Percentiles rank a stretch among this genome's conserved stretches.
These are phyloP conservation scores for Camelus bactrianus DNA, from an alignment of 2,113 vertebrate genomes.

Conservation along the genomic window DNA sequence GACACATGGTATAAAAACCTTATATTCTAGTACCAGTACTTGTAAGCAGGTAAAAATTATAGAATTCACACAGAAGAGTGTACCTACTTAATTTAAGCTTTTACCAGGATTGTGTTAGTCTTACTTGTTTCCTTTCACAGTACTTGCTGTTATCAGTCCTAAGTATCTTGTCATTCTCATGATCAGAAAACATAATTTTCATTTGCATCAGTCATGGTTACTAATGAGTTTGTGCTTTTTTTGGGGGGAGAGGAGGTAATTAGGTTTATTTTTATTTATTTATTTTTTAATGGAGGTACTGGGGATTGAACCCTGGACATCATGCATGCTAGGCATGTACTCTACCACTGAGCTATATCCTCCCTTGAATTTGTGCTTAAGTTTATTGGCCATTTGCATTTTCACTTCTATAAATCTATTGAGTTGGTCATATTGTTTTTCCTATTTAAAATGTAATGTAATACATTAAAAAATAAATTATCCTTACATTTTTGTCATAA, in stretches of 20 bases:
- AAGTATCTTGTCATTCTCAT: conserved; percentile 7
- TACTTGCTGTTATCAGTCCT: background rate
- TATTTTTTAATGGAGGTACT: no score
- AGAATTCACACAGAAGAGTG: background rate
- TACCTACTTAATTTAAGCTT: background rate
- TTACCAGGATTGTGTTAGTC: background rate
- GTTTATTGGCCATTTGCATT: background rate
- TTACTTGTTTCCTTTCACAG: background rate
- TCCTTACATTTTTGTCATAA: background rate
- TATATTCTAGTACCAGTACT: background rate
- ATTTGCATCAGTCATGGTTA: conserved; percentile 32
- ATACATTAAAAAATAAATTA: conserved; percentile 3
- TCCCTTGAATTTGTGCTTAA: background rate
- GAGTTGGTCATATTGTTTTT: conserved; percentile 15
- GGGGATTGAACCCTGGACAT: no score
- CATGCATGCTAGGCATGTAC: no score
- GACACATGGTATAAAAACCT: conserved; percentile 11
- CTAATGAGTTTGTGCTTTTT: background rate
- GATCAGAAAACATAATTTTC: conserved; percentile 26
- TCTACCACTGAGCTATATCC: no score
- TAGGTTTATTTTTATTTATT: no score
- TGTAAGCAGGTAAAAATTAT: background rate
- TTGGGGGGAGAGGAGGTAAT: no score
- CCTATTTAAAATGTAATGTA: background rate
- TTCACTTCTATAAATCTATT: background rate